Evolutionary conservation across 2,888 invertebrate genomes (phyloP).

Genomic region (Junonia oenone): DNA sequence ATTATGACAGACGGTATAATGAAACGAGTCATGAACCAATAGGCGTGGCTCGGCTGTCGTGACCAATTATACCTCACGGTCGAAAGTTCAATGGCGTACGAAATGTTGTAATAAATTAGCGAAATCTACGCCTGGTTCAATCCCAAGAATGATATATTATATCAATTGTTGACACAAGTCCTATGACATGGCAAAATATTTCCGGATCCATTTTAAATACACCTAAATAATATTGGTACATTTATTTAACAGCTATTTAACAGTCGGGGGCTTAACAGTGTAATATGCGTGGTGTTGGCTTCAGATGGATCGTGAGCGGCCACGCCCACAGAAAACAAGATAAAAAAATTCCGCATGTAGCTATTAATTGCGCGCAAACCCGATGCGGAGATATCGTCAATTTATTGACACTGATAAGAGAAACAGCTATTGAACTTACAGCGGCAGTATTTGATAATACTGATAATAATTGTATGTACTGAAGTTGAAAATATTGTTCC

Average conservation of each 20-base stretch:
- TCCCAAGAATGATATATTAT: background rate
- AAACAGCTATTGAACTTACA: background rate
- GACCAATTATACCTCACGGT: constrained; percentile 14
- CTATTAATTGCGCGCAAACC: constrained; percentile 3
- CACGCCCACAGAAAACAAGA: constrained; percentile 16
- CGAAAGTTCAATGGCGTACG: constrained; percentile 7
- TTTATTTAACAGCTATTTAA: background rate
- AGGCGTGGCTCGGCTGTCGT: constrained; percentile 8
- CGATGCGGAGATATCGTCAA: background rate
- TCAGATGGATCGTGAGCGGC: constrained; percentile 13
- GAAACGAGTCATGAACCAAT: constrained; percentile 9
- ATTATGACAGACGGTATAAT: constrained; percentile 19
- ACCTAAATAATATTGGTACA: background rate
- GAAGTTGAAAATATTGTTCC: background rate
- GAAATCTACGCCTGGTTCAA: background rate
- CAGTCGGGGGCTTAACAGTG: background rate
- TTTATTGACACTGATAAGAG: background rate
- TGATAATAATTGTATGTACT: background rate
- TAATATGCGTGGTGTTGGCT: constrained; percentile 5
- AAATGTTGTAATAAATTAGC: background rate
- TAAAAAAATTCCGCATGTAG: constrained; percentile 16
- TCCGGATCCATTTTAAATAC: background rate
- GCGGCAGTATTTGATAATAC: background rate
- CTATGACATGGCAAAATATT: background rate
- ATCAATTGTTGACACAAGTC: background rate